Percentiles rank a stretch among this genome's conserved stretches.
These are phyloP conservation scores for Megalops cyprinoides DNA, from an alignment of 2,797 vertebrate species.

Conservation along the genomic window DNA sequence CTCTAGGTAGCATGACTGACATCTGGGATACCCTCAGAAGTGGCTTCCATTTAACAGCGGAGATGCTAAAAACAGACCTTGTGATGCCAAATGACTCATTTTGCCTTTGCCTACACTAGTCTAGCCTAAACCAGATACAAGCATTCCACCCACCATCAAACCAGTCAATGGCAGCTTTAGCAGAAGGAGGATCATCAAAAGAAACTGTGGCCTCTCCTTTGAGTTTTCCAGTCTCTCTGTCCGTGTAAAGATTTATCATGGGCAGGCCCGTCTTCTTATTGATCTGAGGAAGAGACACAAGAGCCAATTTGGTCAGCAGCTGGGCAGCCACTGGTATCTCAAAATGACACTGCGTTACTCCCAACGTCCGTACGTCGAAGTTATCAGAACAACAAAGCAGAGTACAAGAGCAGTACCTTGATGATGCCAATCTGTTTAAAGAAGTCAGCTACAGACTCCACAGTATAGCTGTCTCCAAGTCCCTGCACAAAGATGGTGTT, in stretches of 20 bases:
- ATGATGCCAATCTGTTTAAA: conserved; percentile 95
- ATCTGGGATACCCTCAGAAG: too few species aligned
- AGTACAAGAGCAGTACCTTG: conserved; percentile 71
- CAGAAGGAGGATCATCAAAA: conserved; percentile 89
- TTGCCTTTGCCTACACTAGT: not conserved
- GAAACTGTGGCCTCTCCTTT: conserved; percentile 91
- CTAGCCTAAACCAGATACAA: not conserved
- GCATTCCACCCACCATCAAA: conserved; percentile 78
- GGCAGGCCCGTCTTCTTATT: conserved; percentile 91
- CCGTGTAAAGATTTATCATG: conserved; percentile 92
- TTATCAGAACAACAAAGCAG: not conserved
- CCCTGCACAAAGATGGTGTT: conserved; percentile 95
- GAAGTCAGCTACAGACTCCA: conserved; percentile 88
- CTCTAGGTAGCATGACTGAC: too few species aligned
- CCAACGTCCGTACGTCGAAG: too few species aligned
- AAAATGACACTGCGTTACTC: too few species aligned
- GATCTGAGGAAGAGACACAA: conserved; percentile 61
- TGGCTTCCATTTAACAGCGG: too few species aligned
- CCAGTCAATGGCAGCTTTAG: conserved; percentile 91
- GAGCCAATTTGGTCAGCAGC: not conserved
- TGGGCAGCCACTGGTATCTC: not conserved
- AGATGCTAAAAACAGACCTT: too few species aligned
- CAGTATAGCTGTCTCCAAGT: conserved; percentile 85
- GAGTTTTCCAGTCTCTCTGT: conserved; percentile 87
- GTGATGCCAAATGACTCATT: not conserved